Evolutionary conservation across 2,888 invertebrate species (phyloP), one percentile per base, ranked within the genome.

Genomic region (Eupithecia pulchellata): DNA sequence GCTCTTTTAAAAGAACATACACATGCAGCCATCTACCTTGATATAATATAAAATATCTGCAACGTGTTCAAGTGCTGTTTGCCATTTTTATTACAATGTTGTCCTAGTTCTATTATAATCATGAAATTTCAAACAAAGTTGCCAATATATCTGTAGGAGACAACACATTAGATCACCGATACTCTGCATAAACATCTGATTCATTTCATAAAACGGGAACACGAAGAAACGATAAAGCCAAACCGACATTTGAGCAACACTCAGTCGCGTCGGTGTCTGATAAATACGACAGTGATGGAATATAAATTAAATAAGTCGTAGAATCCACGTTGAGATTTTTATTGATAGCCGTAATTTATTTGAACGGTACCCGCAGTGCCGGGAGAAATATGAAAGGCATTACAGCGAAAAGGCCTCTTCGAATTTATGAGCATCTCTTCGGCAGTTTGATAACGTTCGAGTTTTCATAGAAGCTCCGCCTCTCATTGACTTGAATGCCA

Each of bases 271-370:
- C 85, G 85, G 89, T 89, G 86, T 90, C 91, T 92, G 91, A 92
- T 91, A 92, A 92, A 93, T 91, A 92, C 86, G 82, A 78, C 84
- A 83, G 84, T 89, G 90, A 92, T 92, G 91, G 92, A 93, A 92
- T 92, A 92, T 92, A 91, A 93, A 93, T 93, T 92, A 92, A 93
- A 92, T 93, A 93, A 93, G 92, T 93, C 92, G 87, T 84, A 82
- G 91, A 89, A 92, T 93, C 84, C 81, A 87, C 89, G 89, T 85
- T 85, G 87, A 89, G 92, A 92, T 93, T 93, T 92, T 93, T 94
- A 93, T 93, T 92, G 93, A 94, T 93, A 91, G 90, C 84, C 82
- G 90, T 92, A 93, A 93, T 93, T 93, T 92, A 92, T 93, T 93
- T 92, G 90, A 92, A 89, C 92, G 90, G 91, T 89, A 85, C 91